Evolutionary conservation across 2,888 invertebrate genomes (phyloP).

Genomic region (Drosophila incognita): DNA sequence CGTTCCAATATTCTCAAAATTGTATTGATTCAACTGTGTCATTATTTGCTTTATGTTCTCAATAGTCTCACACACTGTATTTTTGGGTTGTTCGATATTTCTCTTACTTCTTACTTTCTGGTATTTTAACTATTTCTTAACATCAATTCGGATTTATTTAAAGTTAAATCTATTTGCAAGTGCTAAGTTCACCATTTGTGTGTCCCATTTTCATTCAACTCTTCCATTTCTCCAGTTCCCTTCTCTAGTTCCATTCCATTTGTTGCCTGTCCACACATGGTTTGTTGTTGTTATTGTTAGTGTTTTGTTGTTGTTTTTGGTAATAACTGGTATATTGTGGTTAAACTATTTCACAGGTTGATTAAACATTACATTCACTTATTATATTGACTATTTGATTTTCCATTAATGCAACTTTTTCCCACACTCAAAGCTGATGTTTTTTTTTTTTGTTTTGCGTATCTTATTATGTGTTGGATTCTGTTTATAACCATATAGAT

Average conservation of each 20-base stretch:
- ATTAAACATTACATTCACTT: conserved; percentile 16
- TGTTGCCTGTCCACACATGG: background rate
- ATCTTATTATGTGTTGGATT: conserved; percentile 10
- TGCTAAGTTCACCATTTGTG: background rate
- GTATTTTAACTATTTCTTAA: background rate
- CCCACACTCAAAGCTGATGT: conserved; percentile 37
- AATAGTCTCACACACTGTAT: background rate
- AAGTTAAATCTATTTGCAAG: background rate
- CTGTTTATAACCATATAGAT: conserved; percentile 48
- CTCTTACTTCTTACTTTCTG: background rate
- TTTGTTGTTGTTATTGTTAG: background rate
- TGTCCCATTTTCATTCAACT: background rate
- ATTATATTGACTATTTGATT: conserved; percentile 12
- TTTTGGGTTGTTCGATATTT: background rate
- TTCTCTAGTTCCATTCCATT: background rate
- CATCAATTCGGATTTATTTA: background rate
- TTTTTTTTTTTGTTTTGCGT: background rate
- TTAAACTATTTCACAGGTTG: background rate
- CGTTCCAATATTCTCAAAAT: background rate
- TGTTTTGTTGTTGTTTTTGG: background rate
- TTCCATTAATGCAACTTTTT: conserved; percentile 20
- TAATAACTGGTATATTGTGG: background rate
- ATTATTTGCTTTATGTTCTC: background rate
- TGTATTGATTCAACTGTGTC: background rate
- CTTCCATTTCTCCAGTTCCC: background rate